Evolutionary conservation across 2,113 vertebrate species (phyloP), one percentile per base, ranked within the genome.

Genomic region (Dendrocopos noguchii): DNA sequence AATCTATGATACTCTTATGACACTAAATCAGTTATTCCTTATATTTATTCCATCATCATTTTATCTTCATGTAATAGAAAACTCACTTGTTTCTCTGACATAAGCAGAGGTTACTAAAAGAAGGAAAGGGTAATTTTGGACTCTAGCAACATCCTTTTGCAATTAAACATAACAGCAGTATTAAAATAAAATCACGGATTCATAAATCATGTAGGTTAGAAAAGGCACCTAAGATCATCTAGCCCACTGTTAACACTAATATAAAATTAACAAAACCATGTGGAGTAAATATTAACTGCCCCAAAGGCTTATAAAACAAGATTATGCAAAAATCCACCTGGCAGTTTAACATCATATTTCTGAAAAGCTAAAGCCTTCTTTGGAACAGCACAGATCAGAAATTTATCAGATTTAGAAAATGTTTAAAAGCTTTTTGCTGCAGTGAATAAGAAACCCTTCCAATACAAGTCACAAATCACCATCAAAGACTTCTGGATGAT

Each of bases 21-120:
- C 56, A 86, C 47, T 87, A 89, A 91, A 87, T 84, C 22, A 74
- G 77, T 89, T 94, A 94, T 85, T 85, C n/a, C 34, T 79, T 80
- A 56, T 59, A 89, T 87, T 91, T 82, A 28, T 92, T 84, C 47
- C 42, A 77, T 87, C 67, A 67, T 82, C 73, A 74, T 89, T 93
- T 93, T 84, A 92, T 85, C 71, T 70, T 70, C 87, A 67, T 82
- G 17, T 80, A 77, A 86, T 94, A 80, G 50, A 70, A 59, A 86
- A 65, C 57, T 42, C 56, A 72, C 50, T 85, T 86, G n/a, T 88
- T 91, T 88, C 84, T 39, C 39, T 87, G 53, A 66, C 39, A 67
- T 20, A 73, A 28, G 89, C 44, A 59, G 34, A 87, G n/a, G 50
- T 75, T 57, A 75, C 63, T 74, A 18, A 15, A 90, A 79, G 53